Conservation (phyloP, 2,113 vertebrate genomes). For the Bambusicola thoracicus region DNA sequence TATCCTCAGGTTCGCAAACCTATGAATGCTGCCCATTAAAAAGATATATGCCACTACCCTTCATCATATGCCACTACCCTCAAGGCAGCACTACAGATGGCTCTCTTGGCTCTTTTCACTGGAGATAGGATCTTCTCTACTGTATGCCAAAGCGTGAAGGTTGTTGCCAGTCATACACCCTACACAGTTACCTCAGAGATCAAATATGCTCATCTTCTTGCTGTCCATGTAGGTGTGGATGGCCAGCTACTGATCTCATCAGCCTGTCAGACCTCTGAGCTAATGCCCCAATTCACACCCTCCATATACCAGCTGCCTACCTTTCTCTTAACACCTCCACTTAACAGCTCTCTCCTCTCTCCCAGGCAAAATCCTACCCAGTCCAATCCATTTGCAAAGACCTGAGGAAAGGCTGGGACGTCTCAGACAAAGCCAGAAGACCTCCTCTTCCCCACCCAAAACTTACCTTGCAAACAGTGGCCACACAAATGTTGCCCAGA, state of each 20-base stretch:
- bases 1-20: not conserved
- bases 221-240: rapidly evolving
- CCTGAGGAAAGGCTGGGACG: not conserved
- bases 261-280: not conserved
- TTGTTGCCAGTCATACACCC: not conserved
- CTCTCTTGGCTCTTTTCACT: not conserved
- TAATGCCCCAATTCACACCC: not conserved
- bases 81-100: not conserved
- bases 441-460: not conserved
- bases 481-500: slow-evolving; percentile 94
- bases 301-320: not conserved
- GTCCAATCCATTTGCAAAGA: not conserved
- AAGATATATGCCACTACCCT: not conserved
- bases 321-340: not conserved
- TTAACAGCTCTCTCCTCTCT: not conserved
- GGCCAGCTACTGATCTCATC: not conserved
- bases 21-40: not conserved
- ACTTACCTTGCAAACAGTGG: slow-evolving; percentile 92
- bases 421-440: not conserved
- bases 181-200: not conserved
- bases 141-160: not conserved
- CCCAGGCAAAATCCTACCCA: not conserved
- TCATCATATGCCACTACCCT: not conserved
- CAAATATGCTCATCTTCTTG: not conserved
- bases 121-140: not conserved